A percentile compares a stretch with the other conserved stretches of the same genome.
Conservation (phyloP, 2,797 vertebrate species). For the Danio albolineatus region DNA sequence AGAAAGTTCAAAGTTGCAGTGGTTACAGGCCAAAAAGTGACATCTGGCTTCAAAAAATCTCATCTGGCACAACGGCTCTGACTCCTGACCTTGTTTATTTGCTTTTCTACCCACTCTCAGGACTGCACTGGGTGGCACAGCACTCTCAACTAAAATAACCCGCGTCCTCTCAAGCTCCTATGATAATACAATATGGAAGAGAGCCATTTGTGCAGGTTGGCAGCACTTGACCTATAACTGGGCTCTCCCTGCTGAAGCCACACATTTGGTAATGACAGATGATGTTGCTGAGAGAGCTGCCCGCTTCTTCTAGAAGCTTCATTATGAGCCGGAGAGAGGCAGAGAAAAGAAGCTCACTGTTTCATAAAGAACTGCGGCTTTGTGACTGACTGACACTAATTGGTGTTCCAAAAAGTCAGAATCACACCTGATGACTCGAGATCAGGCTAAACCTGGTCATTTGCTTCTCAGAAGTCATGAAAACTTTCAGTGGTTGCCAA, state of each 20-base stretch:
- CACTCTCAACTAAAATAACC: slow-evolving; percentile 30
- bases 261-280: slow-evolving; percentile 52
- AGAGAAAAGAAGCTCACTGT: slow-evolving; percentile 9
- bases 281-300: slow-evolving; percentile 35
- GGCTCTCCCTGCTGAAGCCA: slow-evolving; percentile 38
- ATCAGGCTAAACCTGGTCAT: slow-evolving; percentile 29
- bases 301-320: slow-evolving; percentile 39
- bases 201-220: slow-evolving; percentile 40
- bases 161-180: slow-evolving; percentile 14
- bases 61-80: slow-evolving; percentile 15
- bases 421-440: slow-evolving; percentile 42
- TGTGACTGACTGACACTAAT: slow-evolving; percentile 53
- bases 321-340: slow-evolving; percentile 14
- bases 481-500: slow-evolving; percentile 11
- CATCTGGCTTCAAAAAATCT: slow-evolving; percentile 37
- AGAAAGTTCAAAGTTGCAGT: slow-evolving; percentile 9
- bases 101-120: not conserved
- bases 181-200: slow-evolving; percentile 51
- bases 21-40: not conserved
- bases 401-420: slow-evolving; percentile 48
- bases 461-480: slow-evolving; percentile 4
- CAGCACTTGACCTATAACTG: slow-evolving; percentile 54
- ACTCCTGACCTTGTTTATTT: slow-evolving; percentile 39
- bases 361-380: slow-evolving; percentile 6
- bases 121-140: not conserved